Evolutionary conservation across 1,140 invertebrate genomes (phyloP), one percentile per base, ranked within the genome.

Genomic region (Ganaspis sp.): DNA sequence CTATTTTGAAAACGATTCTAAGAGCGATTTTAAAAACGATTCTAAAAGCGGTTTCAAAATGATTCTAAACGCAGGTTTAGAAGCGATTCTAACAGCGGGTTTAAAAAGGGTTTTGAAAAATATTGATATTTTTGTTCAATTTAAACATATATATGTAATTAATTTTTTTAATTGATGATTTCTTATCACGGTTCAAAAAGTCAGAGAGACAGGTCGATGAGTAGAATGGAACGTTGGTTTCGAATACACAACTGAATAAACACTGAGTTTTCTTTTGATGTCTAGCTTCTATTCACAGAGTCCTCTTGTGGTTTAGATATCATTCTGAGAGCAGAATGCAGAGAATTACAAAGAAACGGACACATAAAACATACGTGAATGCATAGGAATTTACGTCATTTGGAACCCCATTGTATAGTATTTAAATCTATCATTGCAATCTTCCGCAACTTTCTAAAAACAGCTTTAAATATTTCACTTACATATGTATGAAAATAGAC

Each of bases 201-300:
- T 12, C 23, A n/a, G 23, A n/a, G 11, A 34, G 45, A 49, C 45
- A 17, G n/a, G 58, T 15, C 23, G 58, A 64, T 29, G 4, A 64
- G 23, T 29, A 26, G 58, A 64, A 29, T 64, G 58, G n/a, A n/a
- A 64, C 26, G 26, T 29, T 64, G 80, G 72, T 70, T 73, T 54
- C 72, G 54, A 71, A 29, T 58, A 75, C 42, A 74, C 69, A 76
- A 84, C 81, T 84, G 83, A 85, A 74, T 80, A 85, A 84, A 85
- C 73, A 85, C 79, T 79, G 58, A 64, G 23, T 34, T 64, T 29
- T 64, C 58, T 64, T 29, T 29, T 64, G 23, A 21, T 64, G 58
- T 15, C 58, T 64, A 64, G 26, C 11, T 64, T 64, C 58, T 29
- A 64, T 64, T 26, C 26, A 64, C 58, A 64, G 23, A 64, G 58